Evolutionary conservation across 2,797 vertebrate species (phyloP).

Genomic region (Pipistrellus pygmaeus): DNA sequence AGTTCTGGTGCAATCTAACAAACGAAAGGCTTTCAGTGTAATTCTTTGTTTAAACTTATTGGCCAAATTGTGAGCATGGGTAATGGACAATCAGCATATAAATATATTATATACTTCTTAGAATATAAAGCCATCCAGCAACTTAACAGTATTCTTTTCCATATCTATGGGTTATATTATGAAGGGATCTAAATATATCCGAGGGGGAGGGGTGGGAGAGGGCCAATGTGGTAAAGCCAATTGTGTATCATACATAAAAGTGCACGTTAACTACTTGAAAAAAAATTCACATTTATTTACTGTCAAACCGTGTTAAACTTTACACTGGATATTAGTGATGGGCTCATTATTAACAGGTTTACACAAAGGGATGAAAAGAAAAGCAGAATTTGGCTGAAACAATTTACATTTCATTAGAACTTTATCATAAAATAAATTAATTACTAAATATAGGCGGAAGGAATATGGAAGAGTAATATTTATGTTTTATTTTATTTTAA

Average conservation of each 20-base stretch:
- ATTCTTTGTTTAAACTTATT: constrained; percentile 72
- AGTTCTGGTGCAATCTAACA: not conserved
- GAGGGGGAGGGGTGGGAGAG: constrained; percentile 62
- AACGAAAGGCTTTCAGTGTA: constrained; percentile 47
- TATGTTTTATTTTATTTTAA: constrained; percentile 88
- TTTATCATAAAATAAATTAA: constrained; percentile 97
- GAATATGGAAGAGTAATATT: constrained; percentile 92
- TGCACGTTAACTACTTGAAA: constrained; percentile 93
- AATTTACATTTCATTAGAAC: constrained; percentile 95
- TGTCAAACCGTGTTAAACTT: constrained; percentile 99
- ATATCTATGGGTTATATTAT: constrained; percentile 48
- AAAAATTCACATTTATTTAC: constrained; percentile 99
- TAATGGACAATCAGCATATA: constrained; percentile 63
- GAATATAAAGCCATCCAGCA: constrained; percentile 37
- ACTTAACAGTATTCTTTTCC: constrained; percentile 48
- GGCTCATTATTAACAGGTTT: constrained; percentile 98
- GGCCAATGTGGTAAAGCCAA: constrained; percentile 75
- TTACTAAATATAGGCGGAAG: constrained; percentile 95
- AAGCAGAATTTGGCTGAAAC: constrained; percentile 94
- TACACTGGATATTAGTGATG: constrained; percentile 99
- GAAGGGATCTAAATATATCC: constrained; percentile 51
- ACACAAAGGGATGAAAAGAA: constrained; percentile 95
- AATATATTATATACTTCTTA: constrained; percentile 66
- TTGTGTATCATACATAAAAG: constrained; percentile 85
- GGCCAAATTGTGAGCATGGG: constrained; percentile 61